A percentile compares a stretch with the other conserved stretches of the same genome.
phyloP scores from a whole-genome alignment of 1,140 invertebrate species.

The Bombus affinis region DNA sequence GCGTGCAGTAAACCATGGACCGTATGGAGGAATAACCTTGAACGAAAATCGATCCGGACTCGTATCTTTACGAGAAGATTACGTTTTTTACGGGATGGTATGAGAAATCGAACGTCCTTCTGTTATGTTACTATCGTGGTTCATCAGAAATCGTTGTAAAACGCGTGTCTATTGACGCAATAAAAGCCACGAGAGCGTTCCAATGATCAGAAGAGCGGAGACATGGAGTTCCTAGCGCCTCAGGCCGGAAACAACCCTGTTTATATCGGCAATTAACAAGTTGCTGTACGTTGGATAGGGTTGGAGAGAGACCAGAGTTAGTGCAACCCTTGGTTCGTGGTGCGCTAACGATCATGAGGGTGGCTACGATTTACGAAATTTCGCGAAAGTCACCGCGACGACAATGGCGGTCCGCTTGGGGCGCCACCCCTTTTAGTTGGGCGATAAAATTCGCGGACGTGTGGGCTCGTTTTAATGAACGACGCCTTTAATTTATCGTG shows the following conservation, averaged over 20 bases:
- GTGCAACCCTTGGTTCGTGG: conserved; percentile 48
- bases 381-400: conserved; percentile 51
- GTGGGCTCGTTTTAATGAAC: conserved; percentile 18
- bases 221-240: conserved; percentile 60
- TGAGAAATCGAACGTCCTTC: not conserved
- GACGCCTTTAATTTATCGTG: conserved; percentile 35
- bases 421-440: not conserved
- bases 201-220: not conserved
- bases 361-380: conserved; percentile 60
- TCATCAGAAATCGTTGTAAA: conserved; percentile 59
- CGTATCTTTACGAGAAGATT: conserved; percentile 33
- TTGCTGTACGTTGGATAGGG: conserved; percentile 44
- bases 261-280: conserved; percentile 74
- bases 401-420: conserved; percentile 22
- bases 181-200: conserved; percentile 59
- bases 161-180: conserved; percentile 61
- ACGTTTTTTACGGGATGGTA: not conserved
- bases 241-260: conserved; percentile 65
- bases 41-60: conserved; percentile 9
- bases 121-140: conserved; percentile 3
- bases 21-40: conserved; percentile 10
- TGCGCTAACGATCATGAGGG: conserved; percentile 58
- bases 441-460: conserved; percentile 44
- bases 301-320: conserved; percentile 3
- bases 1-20: not conserved